These are phyloP conservation scores for Clarias macrocephalus DNA, from an alignment of 2,113 vertebrate genomes.

Conservation along the genomic window DNA sequence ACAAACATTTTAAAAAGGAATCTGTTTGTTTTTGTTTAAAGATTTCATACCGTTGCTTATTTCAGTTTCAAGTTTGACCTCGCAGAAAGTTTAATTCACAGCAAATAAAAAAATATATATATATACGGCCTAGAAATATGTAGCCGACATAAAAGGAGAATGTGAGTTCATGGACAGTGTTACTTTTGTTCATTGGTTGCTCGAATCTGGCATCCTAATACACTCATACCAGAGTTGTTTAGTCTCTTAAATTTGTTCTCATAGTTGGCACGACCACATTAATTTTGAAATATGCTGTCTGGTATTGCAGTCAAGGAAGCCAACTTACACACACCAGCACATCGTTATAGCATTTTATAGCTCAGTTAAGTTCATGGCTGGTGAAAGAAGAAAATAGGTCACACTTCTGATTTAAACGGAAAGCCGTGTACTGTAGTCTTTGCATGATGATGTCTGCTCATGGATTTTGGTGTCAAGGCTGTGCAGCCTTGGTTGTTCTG, in stretches of 20 bases:
- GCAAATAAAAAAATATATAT: constrained; percentile 1
- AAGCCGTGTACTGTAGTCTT: not conserved
- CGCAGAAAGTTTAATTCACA: constrained; percentile 1
- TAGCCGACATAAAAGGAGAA: constrained; percentile 12
- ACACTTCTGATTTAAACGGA: constrained; percentile 11
- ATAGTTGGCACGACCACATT: constrained; percentile 18
- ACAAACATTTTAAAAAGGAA: not conserved
- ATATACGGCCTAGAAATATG: constrained; percentile 24
- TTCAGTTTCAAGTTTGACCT: not conserved
- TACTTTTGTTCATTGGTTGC: not conserved
- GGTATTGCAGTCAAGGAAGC: constrained; percentile 34
- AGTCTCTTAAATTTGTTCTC: constrained; percentile 46
- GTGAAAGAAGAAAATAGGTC: constrained; percentile 34
- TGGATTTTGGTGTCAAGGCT: not conserved
- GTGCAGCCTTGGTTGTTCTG: not conserved
- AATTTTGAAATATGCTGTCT: constrained; percentile 45
- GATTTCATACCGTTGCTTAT: not conserved
- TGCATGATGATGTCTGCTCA: constrained; percentile 13
- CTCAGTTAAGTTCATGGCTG: constrained; percentile 15
- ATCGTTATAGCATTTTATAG: constrained; percentile 46
- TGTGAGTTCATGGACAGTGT: constrained; percentile 13
- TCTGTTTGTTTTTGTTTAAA: constrained; percentile 20
- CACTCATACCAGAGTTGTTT: constrained; percentile 40
- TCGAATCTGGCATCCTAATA: constrained; percentile 24
- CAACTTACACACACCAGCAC: constrained; percentile 39